These are phyloP conservation scores for Lates japonicus DNA, from an alignment of 2,797 vertebrate genomes.

Conservation along the genomic window DNA sequence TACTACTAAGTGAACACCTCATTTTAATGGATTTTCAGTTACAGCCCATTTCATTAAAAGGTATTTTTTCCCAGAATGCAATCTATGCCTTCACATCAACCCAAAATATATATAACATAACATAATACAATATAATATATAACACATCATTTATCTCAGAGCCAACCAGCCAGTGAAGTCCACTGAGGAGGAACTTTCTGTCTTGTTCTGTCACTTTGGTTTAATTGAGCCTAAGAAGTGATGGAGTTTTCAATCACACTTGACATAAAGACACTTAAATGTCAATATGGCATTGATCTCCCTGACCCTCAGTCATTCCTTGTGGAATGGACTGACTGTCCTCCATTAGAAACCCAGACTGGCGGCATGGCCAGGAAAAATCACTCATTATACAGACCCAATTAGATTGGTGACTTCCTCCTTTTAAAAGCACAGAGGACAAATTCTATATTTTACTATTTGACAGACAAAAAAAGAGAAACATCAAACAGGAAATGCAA, in stretches of 20 bases:
- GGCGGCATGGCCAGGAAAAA: slow-evolving; percentile 34
- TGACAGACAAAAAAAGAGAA: slow-evolving; percentile 2
- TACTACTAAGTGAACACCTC: slow-evolving; percentile 92
- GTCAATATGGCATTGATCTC: slow-evolving; percentile 67
- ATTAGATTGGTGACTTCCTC: slow-evolving; percentile 57
- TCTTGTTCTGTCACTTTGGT: slow-evolving; percentile 21
- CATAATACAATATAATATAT: not conserved
- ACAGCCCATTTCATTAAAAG: slow-evolving; percentile 54
- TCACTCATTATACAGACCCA: slow-evolving; percentile 46
- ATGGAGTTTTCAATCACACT: slow-evolving; percentile 50
- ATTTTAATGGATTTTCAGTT: slow-evolving; percentile 89
- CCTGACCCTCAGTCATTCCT: slow-evolving; percentile 34
- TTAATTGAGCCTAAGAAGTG: slow-evolving; percentile 23
- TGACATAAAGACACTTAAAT: slow-evolving; percentile 46
- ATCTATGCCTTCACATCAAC: not conserved
- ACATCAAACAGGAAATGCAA: slow-evolving; percentile 13
- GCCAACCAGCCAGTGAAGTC: not conserved
- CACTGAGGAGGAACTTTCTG: not conserved
- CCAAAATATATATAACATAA: not conserved
- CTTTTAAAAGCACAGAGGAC: slow-evolving; percentile 31
- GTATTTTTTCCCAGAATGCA: slow-evolving; percentile 4
- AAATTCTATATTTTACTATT: slow-evolving; percentile 19
- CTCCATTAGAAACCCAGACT: slow-evolving; percentile 47
- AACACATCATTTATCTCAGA: not conserved
- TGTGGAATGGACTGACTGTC: slow-evolving; percentile 26